Conservation (phyloP, 2,888 invertebrate genomes). For the Petrophora chlorosata region DNA sequence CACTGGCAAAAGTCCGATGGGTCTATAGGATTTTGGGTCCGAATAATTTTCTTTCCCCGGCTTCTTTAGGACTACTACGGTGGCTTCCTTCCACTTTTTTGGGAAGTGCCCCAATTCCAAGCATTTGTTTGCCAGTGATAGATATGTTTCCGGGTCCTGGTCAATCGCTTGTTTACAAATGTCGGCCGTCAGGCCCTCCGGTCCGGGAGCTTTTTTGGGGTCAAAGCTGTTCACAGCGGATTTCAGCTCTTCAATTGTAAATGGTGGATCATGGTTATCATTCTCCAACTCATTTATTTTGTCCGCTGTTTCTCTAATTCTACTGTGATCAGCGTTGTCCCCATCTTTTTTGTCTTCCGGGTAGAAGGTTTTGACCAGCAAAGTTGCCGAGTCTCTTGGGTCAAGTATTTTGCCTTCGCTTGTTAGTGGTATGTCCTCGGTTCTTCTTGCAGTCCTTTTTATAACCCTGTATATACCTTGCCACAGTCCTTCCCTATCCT, state of each 20-base stretch:
- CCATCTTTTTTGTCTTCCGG: conserved; percentile 1
- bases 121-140: not conserved
- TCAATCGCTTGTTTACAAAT: conserved; percentile 6
- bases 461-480: too few species aligned
- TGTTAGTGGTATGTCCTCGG: conserved; percentile 5
- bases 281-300: not conserved
- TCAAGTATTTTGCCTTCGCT: not conserved
- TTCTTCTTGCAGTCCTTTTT: conserved; percentile 2
- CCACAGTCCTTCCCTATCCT: conserved; percentile 18
- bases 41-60: too few species aligned
- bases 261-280: not conserved
- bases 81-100: too few species aligned
- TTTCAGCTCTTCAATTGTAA: not conserved
- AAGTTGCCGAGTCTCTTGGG: conserved; percentile 2
- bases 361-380: conserved; percentile 19
- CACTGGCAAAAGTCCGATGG: not conserved
- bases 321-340: not conserved
- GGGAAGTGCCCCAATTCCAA: not conserved
- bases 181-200: conserved; percentile 13
- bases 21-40: too few species aligned
- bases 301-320: not conserved
- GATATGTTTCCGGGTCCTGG: not conserved
- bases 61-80: too few species aligned
- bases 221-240: not conserved
- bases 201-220: conserved; percentile 16